phyloP scores from a whole-genome alignment of 2,888 invertebrate species.

The Erebia epiphron region DNA sequence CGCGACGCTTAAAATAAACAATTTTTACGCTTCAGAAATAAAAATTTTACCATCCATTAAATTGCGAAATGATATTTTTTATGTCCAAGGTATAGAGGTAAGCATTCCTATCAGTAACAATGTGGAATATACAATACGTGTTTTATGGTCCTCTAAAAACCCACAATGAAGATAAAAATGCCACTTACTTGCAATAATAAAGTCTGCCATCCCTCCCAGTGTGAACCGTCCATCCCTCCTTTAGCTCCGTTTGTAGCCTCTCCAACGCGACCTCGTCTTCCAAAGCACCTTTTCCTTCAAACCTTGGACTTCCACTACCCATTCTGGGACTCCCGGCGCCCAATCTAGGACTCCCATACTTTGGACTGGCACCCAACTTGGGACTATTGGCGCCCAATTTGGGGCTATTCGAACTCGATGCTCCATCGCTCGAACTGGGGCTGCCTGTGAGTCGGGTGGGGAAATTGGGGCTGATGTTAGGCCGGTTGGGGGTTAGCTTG shows the following conservation, averaged over 20 bases:
- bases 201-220: slow-evolving; percentile 90
- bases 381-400: slow-evolving; percentile 56
- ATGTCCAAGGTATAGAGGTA: neutral
- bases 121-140: neutral
- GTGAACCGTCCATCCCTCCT: slow-evolving; percentile 91
- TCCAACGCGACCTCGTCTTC: slow-evolving; percentile 78
- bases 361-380: slow-evolving; percentile 67
- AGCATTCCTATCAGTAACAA: slow-evolving; percentile 3
- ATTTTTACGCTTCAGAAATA: slow-evolving; percentile 7
- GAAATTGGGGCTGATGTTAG: slow-evolving; percentile 59
- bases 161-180: neutral
- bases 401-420: slow-evolving; percentile 59
- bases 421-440: slow-evolving; percentile 62
- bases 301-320: slow-evolving; percentile 72
- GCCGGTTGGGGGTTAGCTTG: slow-evolving; percentile 63
- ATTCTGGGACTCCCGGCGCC: slow-evolving; percentile 75
- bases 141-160: neutral
- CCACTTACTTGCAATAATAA: slow-evolving; percentile 95
- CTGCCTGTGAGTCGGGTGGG: slow-evolving; percentile 58
- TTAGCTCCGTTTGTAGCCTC: slow-evolving; percentile 83
- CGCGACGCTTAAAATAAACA: neutral
- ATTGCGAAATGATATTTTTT: slow-evolving; percentile 10
- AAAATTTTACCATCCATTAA: slow-evolving; percentile 9
- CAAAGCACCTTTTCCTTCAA: slow-evolving; percentile 53
- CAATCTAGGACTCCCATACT: slow-evolving; percentile 66